These are phyloP conservation scores for Eilema caniola DNA, from an alignment of 2,888 invertebrate species.

Conservation along the genomic window DNA sequence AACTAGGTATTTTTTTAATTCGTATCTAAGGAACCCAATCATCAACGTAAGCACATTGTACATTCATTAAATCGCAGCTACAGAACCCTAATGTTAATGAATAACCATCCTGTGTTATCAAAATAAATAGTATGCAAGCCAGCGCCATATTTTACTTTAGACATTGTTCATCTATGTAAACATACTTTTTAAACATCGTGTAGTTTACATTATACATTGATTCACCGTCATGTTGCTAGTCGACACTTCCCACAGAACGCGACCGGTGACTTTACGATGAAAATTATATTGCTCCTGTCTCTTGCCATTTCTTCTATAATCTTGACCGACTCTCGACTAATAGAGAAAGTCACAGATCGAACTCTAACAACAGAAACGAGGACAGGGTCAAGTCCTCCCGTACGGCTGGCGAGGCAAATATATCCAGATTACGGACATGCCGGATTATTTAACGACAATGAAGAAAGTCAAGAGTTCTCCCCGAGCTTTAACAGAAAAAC, in stretches of 20 bases:
- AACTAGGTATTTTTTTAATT: not conserved
- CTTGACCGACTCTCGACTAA: slow-evolving; percentile 55
- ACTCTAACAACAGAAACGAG: slow-evolving; percentile 49
- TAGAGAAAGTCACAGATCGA: slow-evolving; percentile 58
- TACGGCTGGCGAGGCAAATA: slow-evolving; percentile 52
- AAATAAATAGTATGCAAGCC: slow-evolving; percentile 52
- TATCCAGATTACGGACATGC: slow-evolving; percentile 48
- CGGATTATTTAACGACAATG: slow-evolving; percentile 54
- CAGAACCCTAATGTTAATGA: slow-evolving; percentile 38
- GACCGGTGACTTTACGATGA: slow-evolving; percentile 61
- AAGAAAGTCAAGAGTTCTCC: slow-evolving; percentile 49
- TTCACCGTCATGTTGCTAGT: slow-evolving; percentile 64
- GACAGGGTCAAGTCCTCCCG: slow-evolving; percentile 46
- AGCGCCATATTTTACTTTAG: slow-evolving; percentile 51
- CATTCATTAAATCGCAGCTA: not conserved
- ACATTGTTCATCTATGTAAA: slow-evolving; percentile 63
- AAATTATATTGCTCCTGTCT: slow-evolving; percentile 51
- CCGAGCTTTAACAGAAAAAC: slow-evolving; percentile 44
- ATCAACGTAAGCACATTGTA: not conserved
- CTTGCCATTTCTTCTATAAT: slow-evolving; percentile 45
- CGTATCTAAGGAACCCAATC: slow-evolving; percentile 5
- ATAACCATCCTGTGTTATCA: slow-evolving; percentile 47
- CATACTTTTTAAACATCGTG: slow-evolving; percentile 68
- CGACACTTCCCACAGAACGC: slow-evolving; percentile 40
- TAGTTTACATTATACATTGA: slow-evolving; percentile 69